Evolutionary conservation across 35 echinoderm and acorn worm species (phyloP), one percentile per base, ranked within the genome.

Genomic region (Heliocidaris erythrogramma): DNA sequence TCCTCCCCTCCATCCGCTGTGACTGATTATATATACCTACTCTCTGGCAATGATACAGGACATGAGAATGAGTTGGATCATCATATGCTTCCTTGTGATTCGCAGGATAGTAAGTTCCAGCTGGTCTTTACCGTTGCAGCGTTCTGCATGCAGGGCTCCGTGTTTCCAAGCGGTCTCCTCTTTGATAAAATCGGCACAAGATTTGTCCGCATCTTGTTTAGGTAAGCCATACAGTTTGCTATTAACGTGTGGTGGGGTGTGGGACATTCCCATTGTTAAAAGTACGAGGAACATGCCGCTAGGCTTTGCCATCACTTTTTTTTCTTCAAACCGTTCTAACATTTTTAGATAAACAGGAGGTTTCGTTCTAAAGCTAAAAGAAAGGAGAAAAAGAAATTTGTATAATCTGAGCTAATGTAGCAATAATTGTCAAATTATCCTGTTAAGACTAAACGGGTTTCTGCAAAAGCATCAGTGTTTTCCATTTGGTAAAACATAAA

Each of bases 41-140:
- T 30, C 50, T 13, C 31, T 1, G 91, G 48, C 49, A 59, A 92
- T 11, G 50, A 92, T 59, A 48, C 48, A 0, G 31, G 87, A 89
- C 30, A 89, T 2, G 92, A 96, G 6, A 52, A 24, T 18, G 48
- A 49, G 7, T 60, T 24, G 11, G 49, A 30, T 8, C 60, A 94
- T 32, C 49, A 18, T 18, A 85, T 49, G 31, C 31, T 48, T 18
- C 87, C 47, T 6, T 96, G 96, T 31, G 59, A 49, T 9, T 92
- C 49, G 1, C 96, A 96, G 78, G 96, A 96, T 60, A 88, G 86
- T 9, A 78, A 85, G 88, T 90, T 96, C 18, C 94, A 94, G 59
- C 93, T 96, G 60, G 94, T 96, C 11, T 96, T 96, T n/a, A 96
- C 96, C 0, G 89, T 96, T 17, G 96, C 94, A 6, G 32, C 94